phyloP scores from a whole-genome alignment of 2,888 invertebrate species.

The Parnassius glacialis region DNA sequence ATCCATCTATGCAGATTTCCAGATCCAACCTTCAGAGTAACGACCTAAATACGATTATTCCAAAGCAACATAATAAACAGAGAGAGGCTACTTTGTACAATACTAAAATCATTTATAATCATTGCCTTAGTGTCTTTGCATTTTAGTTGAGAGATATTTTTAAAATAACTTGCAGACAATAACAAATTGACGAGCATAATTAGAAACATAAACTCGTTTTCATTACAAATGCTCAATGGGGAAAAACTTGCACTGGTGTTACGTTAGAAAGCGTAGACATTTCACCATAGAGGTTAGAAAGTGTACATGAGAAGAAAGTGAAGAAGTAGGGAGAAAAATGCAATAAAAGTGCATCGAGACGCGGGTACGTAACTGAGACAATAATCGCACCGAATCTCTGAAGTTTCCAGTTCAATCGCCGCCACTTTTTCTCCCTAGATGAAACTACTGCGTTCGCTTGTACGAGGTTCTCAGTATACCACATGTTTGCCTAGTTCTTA shows the following conservation, averaged over 20 bases:
- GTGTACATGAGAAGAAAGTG: conserved; percentile 79
- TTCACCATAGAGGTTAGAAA: conserved; percentile 79
- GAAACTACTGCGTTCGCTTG: conserved; percentile 58
- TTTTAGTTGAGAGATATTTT: conserved; percentile 11
- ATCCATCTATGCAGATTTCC: conserved; percentile 80
- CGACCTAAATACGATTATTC: conserved; percentile 68
- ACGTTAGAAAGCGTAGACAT: conserved; percentile 77
- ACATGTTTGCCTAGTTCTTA: conserved; percentile 71
- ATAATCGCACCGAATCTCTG: conserved; percentile 55
- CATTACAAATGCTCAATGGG: conserved; percentile 63
- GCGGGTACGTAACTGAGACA: conserved; percentile 57
- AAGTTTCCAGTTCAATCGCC: conserved; percentile 62
- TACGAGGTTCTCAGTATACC: conserved; percentile 60
- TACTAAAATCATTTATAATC: background rate
- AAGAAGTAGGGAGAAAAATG: conserved; percentile 73
- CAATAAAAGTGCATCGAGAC: conserved; percentile 57
- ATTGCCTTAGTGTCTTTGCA: background rate
- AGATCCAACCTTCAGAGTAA: conserved; percentile 69
- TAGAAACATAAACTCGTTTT: conserved; percentile 65
- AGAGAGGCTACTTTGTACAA: conserved; percentile 44
- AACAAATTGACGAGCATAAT: conserved; percentile 15
- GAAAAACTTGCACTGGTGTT: conserved; percentile 78
- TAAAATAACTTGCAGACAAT: conserved; percentile 24
- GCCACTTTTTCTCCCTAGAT: conserved; percentile 71
- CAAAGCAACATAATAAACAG: conserved; percentile 53